These are phyloP conservation scores for Acronicta leporina DNA, from an alignment of 2,888 invertebrate species.

Conservation along the genomic window DNA sequence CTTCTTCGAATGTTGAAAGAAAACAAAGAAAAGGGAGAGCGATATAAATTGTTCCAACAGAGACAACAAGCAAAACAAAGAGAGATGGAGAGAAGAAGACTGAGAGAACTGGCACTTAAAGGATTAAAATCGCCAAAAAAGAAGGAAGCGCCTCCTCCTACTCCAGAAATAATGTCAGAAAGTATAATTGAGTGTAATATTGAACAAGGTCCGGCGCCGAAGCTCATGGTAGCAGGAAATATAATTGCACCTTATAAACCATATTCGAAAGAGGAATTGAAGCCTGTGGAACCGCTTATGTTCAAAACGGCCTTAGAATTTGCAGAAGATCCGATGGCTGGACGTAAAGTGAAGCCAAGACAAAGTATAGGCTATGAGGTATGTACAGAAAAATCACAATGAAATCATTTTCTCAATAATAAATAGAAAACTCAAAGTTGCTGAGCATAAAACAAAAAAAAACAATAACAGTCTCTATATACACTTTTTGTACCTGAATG, in stretches of 20 bases:
- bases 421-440: too few relatives aligned
- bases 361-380: constrained; percentile 3
- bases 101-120: not conserved
- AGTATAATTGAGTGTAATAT: constrained; percentile 1
- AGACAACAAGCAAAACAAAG: constrained; percentile 1
- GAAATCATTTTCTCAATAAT: not conserved
- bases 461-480: too few relatives aligned
- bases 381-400: not conserved
- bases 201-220: not conserved
- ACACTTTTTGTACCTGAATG: too few relatives aligned
- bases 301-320: constrained; percentile 15
- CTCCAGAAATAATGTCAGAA: not conserved
- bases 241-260: constrained; percentile 47
- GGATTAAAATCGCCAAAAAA: not conserved
- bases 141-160: not conserved
- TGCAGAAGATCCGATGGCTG: not conserved
- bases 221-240: constrained; percentile 56
- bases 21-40: not conserved
- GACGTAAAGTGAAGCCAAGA: not conserved
- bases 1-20: not conserved
- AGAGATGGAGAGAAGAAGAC: constrained; percentile 2
- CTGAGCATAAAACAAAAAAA: too few relatives aligned
- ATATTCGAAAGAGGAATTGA: constrained; percentile 16
- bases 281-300: constrained; percentile 40
- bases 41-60: constrained; percentile 4